Evolutionary conservation across 2,888 invertebrate genomes (phyloP), one percentile per base, ranked within the genome.

Genomic region (Brachyptera putata): DNA sequence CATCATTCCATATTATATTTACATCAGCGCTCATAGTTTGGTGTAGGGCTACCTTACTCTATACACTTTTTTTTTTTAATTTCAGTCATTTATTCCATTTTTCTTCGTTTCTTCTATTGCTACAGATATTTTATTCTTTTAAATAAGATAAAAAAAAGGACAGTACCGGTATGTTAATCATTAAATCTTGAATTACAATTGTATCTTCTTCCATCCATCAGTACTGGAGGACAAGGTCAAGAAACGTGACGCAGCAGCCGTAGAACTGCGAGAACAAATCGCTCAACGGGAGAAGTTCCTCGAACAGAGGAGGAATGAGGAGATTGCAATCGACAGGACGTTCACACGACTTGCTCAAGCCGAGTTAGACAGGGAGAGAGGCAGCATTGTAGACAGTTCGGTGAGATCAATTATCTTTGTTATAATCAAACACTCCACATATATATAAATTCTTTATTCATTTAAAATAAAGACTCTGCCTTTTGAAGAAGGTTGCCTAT

Each of bases 261-360:
- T 66, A 61, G 73, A 74, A 61, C 66, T 75, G 3, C 58, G 64
- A 13, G 67, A 71, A 22, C 75, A 76, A 67, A 70, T 76, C 13
- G 67, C 66, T 21, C 57, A 66, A 5, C 70, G 73, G 39, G 67
- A 71, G 61, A 65, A 68, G 57, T 66, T 72, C 22, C 49, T 70
- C 18, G 69, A 62, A 0, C 67, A 72, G 62, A 64, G 72, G 41
- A 69, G 68, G 57, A 68, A 70, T 57, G 73, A 72, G 61, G 74
- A 74, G 64, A 63, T 70, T 2, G 70, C 71, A 1, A 16, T 36
- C 16, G 57, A 56, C 49, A 34, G 56, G 1, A 50, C 56, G n/a
- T 53, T 56, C 43, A 62, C 73, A n/a, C 58, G 66, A 14, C 66
- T 74, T n/a, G 68, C 71, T 1, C 64, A 69, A 56, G 43, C 69